phyloP scores from a whole-genome alignment of 2,113 vertebrate genomes.

The Hepsetus odoe region DNA sequence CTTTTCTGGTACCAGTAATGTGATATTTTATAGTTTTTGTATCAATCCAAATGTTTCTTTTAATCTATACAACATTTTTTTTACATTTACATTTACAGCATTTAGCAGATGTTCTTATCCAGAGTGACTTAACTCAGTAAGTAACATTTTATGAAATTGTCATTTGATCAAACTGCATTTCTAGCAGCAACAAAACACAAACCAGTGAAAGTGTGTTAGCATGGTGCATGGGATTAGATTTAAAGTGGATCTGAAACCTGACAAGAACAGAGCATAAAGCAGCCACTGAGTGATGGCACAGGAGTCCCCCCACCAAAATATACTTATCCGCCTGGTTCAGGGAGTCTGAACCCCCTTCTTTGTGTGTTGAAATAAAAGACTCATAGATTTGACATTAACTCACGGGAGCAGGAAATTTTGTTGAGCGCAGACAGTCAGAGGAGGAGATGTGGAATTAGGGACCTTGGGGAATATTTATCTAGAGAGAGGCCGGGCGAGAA shows the following conservation, averaged over 20 bases:
- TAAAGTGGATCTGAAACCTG: conserved; percentile 18
- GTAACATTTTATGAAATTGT: not conserved
- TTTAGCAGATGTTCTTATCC: too few species aligned
- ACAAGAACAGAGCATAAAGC: conserved; percentile 27
- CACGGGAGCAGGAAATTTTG: conserved; percentile 73
- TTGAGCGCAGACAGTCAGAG: conserved; percentile 54
- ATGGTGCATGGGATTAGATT: not conserved
- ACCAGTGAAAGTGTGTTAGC: not conserved
- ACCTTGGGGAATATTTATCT: conserved; percentile 77
- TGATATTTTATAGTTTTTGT: too few species aligned
- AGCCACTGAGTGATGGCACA: conserved; percentile 46
- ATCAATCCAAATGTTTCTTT: too few species aligned
- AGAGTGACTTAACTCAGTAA: too few species aligned
- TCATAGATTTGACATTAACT: conserved; percentile 73
- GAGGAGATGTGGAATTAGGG: conserved; percentile 72
- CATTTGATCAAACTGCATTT: not conserved
- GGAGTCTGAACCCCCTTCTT: conserved; percentile 38
- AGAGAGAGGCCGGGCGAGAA: conserved; percentile 72
- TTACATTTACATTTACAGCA: too few species aligned
- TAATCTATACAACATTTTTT: too few species aligned
- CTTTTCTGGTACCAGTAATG: too few species aligned
- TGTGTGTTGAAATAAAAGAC: conserved; percentile 69
- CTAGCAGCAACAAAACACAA: not conserved
- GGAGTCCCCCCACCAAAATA: conserved; percentile 18
- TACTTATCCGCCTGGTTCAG: not conserved